phyloP scores from a whole-genome alignment of 2,888 invertebrate genomes.

The Coleophora flavipennella region DNA sequence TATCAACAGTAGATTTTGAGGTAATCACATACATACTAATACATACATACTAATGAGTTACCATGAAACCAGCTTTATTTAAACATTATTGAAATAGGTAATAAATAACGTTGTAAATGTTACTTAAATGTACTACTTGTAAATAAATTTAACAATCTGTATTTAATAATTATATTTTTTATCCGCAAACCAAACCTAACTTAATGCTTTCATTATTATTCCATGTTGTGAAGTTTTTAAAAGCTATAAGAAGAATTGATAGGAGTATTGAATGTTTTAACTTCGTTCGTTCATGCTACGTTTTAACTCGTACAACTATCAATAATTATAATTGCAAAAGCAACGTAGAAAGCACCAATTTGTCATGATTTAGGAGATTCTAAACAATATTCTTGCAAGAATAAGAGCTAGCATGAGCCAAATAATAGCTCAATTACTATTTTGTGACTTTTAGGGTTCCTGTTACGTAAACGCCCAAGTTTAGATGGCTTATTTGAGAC shows the following conservation, averaged over 20 bases:
- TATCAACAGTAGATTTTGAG: too few relatives aligned
- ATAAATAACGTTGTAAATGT: conserved; percentile 43
- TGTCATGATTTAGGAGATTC: conserved; percentile 28
- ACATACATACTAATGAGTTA: too few relatives aligned
- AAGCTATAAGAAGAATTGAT: too few relatives aligned
- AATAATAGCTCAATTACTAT: too few relatives aligned
- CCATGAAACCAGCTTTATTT: conserved; percentile 1
- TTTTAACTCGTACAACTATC: conserved; percentile 11
- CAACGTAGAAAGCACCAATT: conserved; percentile 24
- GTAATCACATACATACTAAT: too few relatives aligned
- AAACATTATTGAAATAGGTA: conserved; percentile 37
- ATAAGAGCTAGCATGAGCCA: too few relatives aligned
- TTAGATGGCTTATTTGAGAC: too few relatives aligned
- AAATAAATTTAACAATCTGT: conserved; percentile 57
- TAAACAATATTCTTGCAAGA: conserved; percentile 2
- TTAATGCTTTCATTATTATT: conserved; percentile 25
- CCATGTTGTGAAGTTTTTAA: too few relatives aligned
- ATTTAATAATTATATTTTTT: conserved; percentile 41
- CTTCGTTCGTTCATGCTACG: too few relatives aligned
- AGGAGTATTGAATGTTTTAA: too few relatives aligned
- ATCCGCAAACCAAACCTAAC: conserved; percentile 58
- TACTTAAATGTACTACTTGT: conserved; percentile 38
- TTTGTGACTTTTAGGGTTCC: too few relatives aligned
- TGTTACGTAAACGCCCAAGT: too few relatives aligned
- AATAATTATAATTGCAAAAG: conserved; percentile 27